phyloP scores from a whole-genome alignment of 1,140 invertebrate species.

The Micrasema minimum region DNA sequence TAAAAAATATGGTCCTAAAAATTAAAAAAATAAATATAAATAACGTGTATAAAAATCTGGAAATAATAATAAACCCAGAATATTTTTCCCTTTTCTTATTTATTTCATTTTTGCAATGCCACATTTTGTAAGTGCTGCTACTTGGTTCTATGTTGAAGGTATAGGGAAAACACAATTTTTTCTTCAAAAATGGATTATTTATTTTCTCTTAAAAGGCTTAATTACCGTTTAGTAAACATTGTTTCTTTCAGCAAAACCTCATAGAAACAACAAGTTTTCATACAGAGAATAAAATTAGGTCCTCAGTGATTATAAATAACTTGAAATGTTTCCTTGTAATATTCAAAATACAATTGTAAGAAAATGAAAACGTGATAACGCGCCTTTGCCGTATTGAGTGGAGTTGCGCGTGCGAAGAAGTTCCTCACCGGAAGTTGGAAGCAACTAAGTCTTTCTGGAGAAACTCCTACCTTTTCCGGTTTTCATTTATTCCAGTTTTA shows the following conservation, averaged over 20 bases:
- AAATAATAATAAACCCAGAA: neutral
- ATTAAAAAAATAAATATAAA: neutral
- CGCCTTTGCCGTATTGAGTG: neutral
- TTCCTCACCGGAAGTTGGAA: neutral
- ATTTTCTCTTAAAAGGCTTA: no score
- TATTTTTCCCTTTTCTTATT: neutral
- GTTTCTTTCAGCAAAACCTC: no score
- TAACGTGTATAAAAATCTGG: neutral
- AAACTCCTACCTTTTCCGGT: neutral
- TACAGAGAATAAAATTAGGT: constrained; percentile 4
- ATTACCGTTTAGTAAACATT: no score
- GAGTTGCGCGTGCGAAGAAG: neutral
- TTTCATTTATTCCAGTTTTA: neutral
- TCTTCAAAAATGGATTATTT: no score
- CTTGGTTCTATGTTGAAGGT: no score
- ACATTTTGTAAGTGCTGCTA: no score
- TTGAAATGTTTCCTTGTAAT: neutral
- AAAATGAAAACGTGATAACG: constrained; percentile 15
- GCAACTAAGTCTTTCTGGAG: neutral
- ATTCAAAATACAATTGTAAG: neutral
- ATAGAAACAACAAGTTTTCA: no score
- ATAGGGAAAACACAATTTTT: no score
- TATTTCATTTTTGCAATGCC: neutral
- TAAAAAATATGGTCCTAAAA: neutral
- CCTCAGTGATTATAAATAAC: neutral